Evolutionary conservation across 2,888 invertebrate species (phyloP).

Genomic region (Drosophila dives): DNA sequence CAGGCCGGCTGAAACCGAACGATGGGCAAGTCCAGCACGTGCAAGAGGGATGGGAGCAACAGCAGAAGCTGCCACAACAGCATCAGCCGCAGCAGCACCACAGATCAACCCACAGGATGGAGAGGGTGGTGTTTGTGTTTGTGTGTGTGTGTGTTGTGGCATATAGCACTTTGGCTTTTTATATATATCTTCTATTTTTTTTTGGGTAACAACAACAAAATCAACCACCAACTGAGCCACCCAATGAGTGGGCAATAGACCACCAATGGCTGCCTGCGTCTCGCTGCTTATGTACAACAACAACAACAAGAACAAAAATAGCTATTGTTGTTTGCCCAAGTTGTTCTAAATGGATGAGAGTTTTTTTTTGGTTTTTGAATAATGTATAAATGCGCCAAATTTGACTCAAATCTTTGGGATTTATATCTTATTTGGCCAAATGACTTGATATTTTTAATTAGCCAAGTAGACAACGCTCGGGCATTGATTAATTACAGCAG

Average conservation of each 20-base stretch:
- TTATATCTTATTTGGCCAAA: constrained; percentile 25
- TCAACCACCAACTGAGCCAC: constrained; percentile 58
- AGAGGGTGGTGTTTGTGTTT: constrained; percentile 3
- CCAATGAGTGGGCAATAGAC: constrained; percentile 70
- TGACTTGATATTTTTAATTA: constrained; percentile 54
- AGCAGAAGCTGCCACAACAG: constrained; percentile 8
- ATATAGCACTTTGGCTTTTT: constrained; percentile 51
- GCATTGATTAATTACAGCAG: constrained; percentile 40
- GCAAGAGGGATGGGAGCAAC: constrained; percentile 44
- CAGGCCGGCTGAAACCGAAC: constrained; percentile 41
- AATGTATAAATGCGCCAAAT: constrained; percentile 28
- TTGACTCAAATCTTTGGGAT: constrained; percentile 27
- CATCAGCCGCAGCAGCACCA: constrained; percentile 8
- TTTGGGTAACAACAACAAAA: constrained; percentile 47
- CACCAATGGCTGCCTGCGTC: constrained; percentile 72
- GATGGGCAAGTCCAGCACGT: constrained; percentile 21
- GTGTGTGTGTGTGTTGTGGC: background rate
- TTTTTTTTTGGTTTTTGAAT: constrained; percentile 35
- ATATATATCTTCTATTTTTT: constrained; percentile 12
- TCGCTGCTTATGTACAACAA: constrained; percentile 67
- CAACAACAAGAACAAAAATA: constrained; percentile 9
- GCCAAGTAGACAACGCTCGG: constrained; percentile 14
- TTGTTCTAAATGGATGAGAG: constrained; percentile 40
- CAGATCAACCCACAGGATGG: constrained; percentile 26
- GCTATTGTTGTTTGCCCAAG: constrained; percentile 49